Conservation (phyloP, 2,113 vertebrate species). For the Antechinus flavipes region DNA sequence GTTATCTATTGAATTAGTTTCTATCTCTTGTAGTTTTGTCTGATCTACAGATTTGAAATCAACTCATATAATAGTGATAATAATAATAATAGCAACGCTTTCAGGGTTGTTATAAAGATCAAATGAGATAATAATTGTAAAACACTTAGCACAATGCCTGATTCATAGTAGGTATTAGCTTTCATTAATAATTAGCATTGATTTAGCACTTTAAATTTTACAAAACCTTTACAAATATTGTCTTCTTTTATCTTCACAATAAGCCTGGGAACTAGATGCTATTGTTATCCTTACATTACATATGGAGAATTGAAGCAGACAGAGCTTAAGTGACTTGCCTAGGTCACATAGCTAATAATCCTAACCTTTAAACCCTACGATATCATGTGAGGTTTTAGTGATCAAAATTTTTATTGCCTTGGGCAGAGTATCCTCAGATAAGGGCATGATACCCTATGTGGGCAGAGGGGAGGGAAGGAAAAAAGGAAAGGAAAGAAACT, state of each 20-base stretch:
- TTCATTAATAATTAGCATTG: neutral
- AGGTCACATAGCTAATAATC: neutral
- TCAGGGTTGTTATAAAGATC: neutral
- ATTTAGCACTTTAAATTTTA: neutral
- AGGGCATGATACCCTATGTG: too few species aligned
- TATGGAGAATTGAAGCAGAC: too few species aligned
- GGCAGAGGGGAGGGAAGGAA: too few species aligned
- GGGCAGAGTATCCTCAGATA: too few species aligned
- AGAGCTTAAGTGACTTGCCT: too few species aligned
- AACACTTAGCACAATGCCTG: neutral
- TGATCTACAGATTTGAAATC: neutral
- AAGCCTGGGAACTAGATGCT: neutral
- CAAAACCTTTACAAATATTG: neutral
- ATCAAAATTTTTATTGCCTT: too few species aligned
- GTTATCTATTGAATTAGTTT: neutral
- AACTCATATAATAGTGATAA: neutral
- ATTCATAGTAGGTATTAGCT: neutral
- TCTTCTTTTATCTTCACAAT: neutral
- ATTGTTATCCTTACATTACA: too few species aligned
- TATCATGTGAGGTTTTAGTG: too few species aligned
- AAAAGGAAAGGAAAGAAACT: too few species aligned
- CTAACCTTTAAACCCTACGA: too few species aligned
- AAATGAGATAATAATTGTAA: neutral
- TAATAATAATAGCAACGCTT: neutral
- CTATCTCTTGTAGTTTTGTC: neutral